Evolutionary conservation across 2,113 vertebrate species (phyloP), one percentile per base, ranked within the genome.

Genomic region (Alouatta palliata): DNA sequence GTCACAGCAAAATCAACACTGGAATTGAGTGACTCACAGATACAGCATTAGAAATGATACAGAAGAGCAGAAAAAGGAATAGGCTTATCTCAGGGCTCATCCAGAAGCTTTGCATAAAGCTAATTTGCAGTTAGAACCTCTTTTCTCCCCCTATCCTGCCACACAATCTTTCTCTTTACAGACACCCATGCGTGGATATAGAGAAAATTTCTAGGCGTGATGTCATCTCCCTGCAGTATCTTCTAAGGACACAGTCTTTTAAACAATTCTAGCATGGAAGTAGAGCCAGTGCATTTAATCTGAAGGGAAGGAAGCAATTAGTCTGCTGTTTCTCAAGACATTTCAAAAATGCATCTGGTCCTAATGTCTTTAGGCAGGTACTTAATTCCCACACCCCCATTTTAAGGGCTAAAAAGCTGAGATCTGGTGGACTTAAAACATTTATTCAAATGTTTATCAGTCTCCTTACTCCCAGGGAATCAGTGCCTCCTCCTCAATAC

Each of bases 1-100:
- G 35, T 96, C 97, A 93, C 49, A 94, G 97, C 71, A 97, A 86
- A 97, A 86, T 97, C 94, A 87, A 92, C 47, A 80, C 43, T 91
- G 43, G 52, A 95, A 91, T 73, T 73, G 81, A 96, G 76, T 96
- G 97, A 97, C 91, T 98, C 97, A 96, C n/a, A 37, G 27, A 66
- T 76, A 95, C 45, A 23, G 17, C 95, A 95, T 96, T 40, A 87
- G 96, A 96, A 97, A 92, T 30, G 61, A 87, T 70, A 95, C 7
- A n/a, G n/a, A 61, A 64, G 5, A 82, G 90, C 25, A 87, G 21
- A 64, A 85, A 95, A 96, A 95, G 2, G 20, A 95, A 86, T 32
- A 90, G 66, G 40, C 52, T 85, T 88, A 7, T 93, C 21, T 84
- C 45, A 90, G 49, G 35, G 30, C 27, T 91, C 87, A 89, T 87